Evolutionary conservation across 2,113 vertebrate species (phyloP).

Genomic region (Toxotes jaculatrix): DNA sequence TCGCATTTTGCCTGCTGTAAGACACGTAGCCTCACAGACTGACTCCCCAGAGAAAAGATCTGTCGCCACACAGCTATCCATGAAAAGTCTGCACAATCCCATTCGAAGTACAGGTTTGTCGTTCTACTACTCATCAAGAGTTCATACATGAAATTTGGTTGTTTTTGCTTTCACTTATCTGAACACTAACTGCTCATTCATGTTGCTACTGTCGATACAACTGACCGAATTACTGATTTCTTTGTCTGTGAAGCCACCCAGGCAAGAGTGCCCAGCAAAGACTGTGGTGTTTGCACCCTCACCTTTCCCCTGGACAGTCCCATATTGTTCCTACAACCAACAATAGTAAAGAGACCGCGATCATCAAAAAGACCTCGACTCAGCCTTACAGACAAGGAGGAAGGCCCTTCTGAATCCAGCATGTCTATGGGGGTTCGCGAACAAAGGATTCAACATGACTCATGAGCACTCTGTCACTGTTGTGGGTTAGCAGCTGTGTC

Average conservation of each 20-base stretch:
- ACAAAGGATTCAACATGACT: conserved; percentile 23
- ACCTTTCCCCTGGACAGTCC: conserved; percentile 46
- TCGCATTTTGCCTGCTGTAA: background rate
- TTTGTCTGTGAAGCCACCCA: conserved; percentile 36
- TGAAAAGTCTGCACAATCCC: conserved; percentile 8
- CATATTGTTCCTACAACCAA: conserved; percentile 40
- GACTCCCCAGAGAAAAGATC: conserved; percentile 14
- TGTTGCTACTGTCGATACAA: background rate
- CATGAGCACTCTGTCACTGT: background rate
- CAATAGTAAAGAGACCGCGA: conserved; percentile 1
- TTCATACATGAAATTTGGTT: background rate
- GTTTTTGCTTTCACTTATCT: background rate
- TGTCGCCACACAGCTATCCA: conserved; percentile 19
- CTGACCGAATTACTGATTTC: background rate
- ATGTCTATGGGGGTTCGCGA: background rate
- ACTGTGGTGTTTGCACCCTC: conserved; percentile 28
- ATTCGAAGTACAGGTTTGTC: conserved; percentile 28
- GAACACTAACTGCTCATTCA: background rate
- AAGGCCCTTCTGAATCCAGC: conserved; percentile 22
- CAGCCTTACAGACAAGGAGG: conserved; percentile 4
- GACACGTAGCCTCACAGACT: conserved; percentile 39
- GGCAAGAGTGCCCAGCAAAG: conserved; percentile 22
- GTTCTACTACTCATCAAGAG: too few species aligned
- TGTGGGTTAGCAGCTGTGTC: background rate
- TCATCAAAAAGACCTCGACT: conserved; percentile 37